A percentile compares a stretch with the other conserved stretches of the same genome.
Evolutionary conservation across 2,113 vertebrate genomes (phyloP).

Genomic region (Anarhynchus alexandrinus): DNA sequence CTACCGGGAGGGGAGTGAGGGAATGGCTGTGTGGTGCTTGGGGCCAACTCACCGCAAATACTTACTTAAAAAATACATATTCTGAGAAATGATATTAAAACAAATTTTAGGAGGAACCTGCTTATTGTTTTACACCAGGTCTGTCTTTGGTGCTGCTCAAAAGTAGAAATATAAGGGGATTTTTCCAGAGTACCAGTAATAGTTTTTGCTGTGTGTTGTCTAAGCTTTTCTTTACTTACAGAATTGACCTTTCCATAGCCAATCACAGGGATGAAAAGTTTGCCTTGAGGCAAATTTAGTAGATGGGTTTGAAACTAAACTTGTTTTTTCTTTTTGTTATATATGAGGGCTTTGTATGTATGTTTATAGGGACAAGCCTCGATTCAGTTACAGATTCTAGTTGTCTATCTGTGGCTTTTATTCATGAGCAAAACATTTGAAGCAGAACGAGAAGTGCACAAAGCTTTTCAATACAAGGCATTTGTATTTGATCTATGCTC

Average conservation of each 20-base stretch:
- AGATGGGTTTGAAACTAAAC: not conserved
- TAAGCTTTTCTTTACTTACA: not conserved
- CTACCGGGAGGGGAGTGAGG: not conserved
- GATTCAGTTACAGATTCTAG: not conserved
- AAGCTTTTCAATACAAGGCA: not conserved
- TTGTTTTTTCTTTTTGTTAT: not conserved
- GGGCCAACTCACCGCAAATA: not conserved
- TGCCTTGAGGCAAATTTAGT: not conserved
- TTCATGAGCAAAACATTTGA: not conserved
- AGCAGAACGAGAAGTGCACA: not conserved
- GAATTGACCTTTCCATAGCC: not conserved
- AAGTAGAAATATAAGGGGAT: not conserved
- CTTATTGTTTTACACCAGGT: not conserved
- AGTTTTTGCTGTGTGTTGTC: not conserved
- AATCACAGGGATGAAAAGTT: rapidly evolving
- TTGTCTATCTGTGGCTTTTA: not conserved
- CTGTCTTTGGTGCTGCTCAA: not conserved
- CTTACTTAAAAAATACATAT: not conserved
- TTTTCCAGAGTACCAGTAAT: not conserved
- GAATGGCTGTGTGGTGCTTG: not conserved
- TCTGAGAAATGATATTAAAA: not conserved
- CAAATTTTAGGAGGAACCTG: not conserved
- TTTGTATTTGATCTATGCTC: not conserved
- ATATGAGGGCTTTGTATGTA: not conserved
- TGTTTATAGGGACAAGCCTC: not conserved